Evolutionary conservation across 1,140 invertebrate species (phyloP), one percentile per base, ranked within the genome.

Genomic region (Temnothorax nylanderi): DNA sequence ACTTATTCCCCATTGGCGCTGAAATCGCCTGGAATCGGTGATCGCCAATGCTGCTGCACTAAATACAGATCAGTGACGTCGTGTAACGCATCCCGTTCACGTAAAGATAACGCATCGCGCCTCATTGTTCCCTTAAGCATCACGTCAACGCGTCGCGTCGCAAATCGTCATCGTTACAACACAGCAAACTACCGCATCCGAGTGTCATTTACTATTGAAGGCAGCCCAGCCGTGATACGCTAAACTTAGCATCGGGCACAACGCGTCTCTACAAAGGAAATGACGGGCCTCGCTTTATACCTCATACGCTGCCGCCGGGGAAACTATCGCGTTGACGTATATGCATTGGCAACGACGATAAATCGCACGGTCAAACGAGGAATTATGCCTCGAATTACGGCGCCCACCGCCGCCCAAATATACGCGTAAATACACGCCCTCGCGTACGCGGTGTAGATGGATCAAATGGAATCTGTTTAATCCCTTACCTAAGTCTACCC

Each of bases 121-220:
- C 51, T 88, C 87, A 90, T 91, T 90, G 89, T 90, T 90, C 89
- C 76, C 75, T 77, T 89, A 60, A 90, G 88, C 80, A 88, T 91
- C 88, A 54, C 65, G 67, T 58, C 88, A 88, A 86, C 88, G 58
- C 78, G 67, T 58, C 88, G 85, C 87, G 84, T 89, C 81, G 81
- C 89, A 88, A 90, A 88, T 90, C 90, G 89, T 91, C 87, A 90
- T 91, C 90, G 87, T 91, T 90, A 91, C 88, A 86, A 62, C 88
- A 74, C 77, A 78, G 90, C 85, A 91, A 91, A 91, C 90, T 91
- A 78, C 84, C 87, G 90, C 89, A 91, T 91, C 90, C 90, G 90
- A 91, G 90, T 91, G 90, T 91, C 90, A 90, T 91, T 91, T 91
- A 90, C 90, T 88, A 91, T 91, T 91, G 89, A 90, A 90, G 80